These are phyloP conservation scores for Athene cunicularia DNA, from an alignment of 2,113 vertebrate species.

Conservation along the genomic window DNA sequence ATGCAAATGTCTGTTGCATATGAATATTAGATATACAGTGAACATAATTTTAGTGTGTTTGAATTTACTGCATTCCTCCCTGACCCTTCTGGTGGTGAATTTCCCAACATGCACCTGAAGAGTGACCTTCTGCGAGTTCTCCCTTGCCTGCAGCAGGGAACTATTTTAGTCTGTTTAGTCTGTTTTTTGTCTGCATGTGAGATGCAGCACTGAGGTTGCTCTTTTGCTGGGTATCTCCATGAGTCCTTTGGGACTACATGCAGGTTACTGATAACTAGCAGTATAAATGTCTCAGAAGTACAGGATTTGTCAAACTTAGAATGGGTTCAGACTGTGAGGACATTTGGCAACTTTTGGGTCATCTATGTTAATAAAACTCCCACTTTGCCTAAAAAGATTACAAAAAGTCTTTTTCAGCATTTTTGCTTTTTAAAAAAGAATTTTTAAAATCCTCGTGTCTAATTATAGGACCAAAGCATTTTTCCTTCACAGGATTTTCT, in stretches of 20 bases:
- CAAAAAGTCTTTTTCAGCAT: not conserved
- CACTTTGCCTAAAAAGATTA: not conserved
- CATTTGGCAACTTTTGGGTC: not conserved
- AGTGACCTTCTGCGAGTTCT: not conserved
- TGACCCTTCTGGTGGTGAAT: not conserved
- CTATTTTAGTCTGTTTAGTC: not conserved
- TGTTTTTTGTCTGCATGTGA: rapidly evolving
- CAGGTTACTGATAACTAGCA: rapidly evolving
- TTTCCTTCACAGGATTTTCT: not conserved
- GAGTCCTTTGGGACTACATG: not conserved
- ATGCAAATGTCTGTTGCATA: not conserved
- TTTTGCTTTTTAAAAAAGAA: not conserved
- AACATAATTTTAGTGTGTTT: not conserved
- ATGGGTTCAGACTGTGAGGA: not conserved
- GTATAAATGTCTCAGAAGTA: not conserved
- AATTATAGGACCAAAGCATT: not conserved
- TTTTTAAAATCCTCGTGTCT: not conserved
- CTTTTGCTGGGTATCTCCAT: not conserved
- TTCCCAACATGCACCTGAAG: not conserved
- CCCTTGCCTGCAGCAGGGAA: not conserved
- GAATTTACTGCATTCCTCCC: not conserved
- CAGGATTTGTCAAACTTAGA: not conserved
- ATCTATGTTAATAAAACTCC: not conserved
- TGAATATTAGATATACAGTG: not conserved
- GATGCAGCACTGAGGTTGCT: not conserved